phyloP scores from a whole-genome alignment of 92 coral and sea anemone genomes.

The Pocillopora grandis region DNA sequence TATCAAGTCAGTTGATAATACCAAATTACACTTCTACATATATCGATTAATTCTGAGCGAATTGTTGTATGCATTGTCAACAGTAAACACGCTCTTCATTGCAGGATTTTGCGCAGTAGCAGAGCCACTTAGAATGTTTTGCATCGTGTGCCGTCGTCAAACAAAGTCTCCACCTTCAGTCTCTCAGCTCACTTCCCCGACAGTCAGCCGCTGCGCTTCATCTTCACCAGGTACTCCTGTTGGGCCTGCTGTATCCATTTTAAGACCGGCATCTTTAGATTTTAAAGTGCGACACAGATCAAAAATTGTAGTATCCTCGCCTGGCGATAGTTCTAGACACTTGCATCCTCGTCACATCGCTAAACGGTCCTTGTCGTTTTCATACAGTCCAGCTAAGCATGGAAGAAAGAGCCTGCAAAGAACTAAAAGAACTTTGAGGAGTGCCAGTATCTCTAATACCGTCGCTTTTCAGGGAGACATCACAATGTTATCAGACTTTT shows the following conservation, averaged over 20 bases:
- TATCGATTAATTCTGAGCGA: too few relatives aligned
- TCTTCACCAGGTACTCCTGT: not conserved
- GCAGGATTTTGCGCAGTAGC: slow-evolving; percentile 42
- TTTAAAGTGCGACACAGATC: slow-evolving; percentile 6
- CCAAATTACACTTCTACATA: too few relatives aligned
- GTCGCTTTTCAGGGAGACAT: not conserved
- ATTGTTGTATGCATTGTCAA: not conserved
- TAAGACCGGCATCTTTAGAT: slow-evolving; percentile 16
- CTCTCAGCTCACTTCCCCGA: too few relatives aligned
- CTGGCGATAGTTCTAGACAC: slow-evolving; percentile 17
- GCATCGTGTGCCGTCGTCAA: slow-evolving; percentile 53
- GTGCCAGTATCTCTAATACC: slow-evolving; percentile 9
- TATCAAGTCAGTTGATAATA: too few relatives aligned
- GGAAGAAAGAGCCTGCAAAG: not conserved
- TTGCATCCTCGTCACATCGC: not conserved
- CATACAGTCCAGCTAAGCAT: slow-evolving; percentile 3
- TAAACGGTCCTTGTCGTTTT: slow-evolving; percentile 32
- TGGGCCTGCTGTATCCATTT: not conserved
- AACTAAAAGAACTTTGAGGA: slow-evolving; percentile 14
- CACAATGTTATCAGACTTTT: slow-evolving; percentile 1
- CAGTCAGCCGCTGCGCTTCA: too few relatives aligned
- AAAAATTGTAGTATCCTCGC: slow-evolving; percentile 29
- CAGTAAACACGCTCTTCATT: not conserved
- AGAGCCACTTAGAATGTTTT: slow-evolving; percentile 52
- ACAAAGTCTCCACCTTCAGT: not conserved